Conservation (phyloP, 2,797 vertebrate species). For the Buphagus erythrorhynchus region DNA sequence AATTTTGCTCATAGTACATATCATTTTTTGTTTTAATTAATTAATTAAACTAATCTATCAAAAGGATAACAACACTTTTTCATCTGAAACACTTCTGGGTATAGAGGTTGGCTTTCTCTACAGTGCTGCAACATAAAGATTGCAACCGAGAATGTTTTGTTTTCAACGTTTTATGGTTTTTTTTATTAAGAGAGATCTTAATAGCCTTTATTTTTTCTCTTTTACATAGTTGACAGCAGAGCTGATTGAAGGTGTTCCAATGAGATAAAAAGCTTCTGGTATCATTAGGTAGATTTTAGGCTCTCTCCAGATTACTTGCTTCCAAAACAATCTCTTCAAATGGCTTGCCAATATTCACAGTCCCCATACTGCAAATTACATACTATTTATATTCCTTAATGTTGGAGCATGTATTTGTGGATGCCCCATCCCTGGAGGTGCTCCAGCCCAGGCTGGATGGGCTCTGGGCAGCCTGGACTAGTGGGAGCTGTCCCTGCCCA, state of each 20-base stretch:
- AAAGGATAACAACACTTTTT: not conserved
- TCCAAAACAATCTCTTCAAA: not conserved
- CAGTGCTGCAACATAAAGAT: not conserved
- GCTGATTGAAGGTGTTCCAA: not conserved
- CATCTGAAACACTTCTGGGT: not conserved
- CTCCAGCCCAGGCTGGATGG: not conserved
- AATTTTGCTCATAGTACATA: not conserved
- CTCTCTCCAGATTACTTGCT: not conserved
- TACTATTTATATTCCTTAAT: not conserved
- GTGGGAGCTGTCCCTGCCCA: not conserved
- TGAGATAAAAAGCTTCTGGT: not conserved
- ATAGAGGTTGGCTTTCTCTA: not conserved
- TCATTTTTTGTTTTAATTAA: not conserved
- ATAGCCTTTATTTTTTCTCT: not conserved
- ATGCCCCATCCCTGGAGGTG: not conserved
- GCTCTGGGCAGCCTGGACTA: not conserved
- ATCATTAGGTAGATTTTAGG: not conserved
- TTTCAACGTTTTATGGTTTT: not conserved
- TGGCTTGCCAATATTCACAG: not conserved
- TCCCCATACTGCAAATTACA: not conserved
- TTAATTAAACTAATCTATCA: not conserved
- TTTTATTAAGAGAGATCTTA: not conserved
- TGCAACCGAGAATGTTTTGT: not conserved
- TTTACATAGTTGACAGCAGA: not conserved
- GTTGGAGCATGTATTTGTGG: not conserved